Percentiles rank a stretch among this genome's conserved stretches.
Evolutionary conservation across 2,797 vertebrate genomes (phyloP).

Genomic region (Nannoperca australis): DNA sequence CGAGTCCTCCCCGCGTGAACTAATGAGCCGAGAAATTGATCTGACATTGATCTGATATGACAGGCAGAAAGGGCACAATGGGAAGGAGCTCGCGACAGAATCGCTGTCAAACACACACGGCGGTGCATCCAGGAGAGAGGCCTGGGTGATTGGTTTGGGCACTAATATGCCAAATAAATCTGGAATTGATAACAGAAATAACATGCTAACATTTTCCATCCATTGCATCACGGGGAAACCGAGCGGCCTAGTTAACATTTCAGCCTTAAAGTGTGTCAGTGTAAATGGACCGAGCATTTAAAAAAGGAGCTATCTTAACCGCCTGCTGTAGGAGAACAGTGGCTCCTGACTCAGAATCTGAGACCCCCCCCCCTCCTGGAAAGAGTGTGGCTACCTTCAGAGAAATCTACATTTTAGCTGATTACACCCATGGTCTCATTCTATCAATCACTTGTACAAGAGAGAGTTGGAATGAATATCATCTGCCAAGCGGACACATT

Average conservation of each 20-base stretch:
- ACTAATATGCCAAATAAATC: neutral
- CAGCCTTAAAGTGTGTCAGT: neutral
- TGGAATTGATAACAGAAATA: neutral
- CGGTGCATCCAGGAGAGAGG: neutral
- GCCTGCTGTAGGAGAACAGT: neutral
- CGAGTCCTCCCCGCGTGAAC: conserved; percentile 27
- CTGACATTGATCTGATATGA: conserved; percentile 45
- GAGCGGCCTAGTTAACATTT: neutral
- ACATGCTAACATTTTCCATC: too few species aligned
- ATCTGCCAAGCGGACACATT: conserved; percentile 36
- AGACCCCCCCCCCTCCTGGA: neutral
- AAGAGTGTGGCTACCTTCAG: neutral
- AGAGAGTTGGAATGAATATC: conserved; percentile 15
- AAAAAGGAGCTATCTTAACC: neutral
- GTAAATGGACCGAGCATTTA: neutral
- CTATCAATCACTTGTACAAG: conserved; percentile 20
- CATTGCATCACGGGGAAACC: neutral
- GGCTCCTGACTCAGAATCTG: neutral
- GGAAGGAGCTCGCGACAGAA: neutral
- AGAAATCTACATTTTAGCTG: neutral
- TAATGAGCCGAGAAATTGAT: conserved; percentile 47
- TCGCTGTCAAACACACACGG: neutral
- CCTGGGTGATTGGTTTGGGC: neutral
- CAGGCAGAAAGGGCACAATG: conserved; percentile 19
- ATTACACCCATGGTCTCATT: conserved; percentile 10